Conservation (phyloP, 53 echinoderm and acorn worm genomes). For the Henricia sp. region DNA sequence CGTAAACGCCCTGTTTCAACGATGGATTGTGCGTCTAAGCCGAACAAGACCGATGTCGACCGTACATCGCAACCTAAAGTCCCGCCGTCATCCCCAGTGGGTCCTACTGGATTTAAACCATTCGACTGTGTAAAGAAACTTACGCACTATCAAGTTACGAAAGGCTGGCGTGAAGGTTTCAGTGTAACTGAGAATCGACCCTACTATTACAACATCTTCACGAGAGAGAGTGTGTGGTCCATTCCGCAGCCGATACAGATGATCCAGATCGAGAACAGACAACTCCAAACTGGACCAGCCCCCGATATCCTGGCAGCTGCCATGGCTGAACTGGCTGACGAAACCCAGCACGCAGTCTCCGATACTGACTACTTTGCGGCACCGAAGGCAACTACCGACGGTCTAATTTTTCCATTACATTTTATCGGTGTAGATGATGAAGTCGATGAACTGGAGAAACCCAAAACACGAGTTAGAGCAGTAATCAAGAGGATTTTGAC, state of each 20-base stretch:
- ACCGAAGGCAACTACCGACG: no score
- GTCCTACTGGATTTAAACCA: no score
- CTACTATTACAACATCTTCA: constrained; percentile 16
- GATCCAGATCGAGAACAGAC: not conserved
- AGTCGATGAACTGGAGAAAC: not conserved
- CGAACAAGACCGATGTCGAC: no score
- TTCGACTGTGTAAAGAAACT: constrained; percentile 5
- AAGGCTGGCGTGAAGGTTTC: constrained; percentile 19
- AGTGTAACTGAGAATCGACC: not conserved
- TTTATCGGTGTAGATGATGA: no score
- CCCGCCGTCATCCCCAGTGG: no score
- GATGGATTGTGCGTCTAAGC: no score
- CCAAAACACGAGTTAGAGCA: not conserved
- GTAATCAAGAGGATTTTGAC: constrained; percentile 4
- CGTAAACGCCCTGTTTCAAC: no score
- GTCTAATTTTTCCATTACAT: no score
- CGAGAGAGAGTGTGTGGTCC: constrained; percentile 2
- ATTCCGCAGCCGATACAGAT: not conserved
- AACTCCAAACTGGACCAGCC: not conserved
- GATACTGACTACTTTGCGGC: not conserved
- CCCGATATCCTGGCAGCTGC: not conserved
- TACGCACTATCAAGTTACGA: not conserved
- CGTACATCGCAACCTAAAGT: no score
- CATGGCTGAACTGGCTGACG: not conserved
- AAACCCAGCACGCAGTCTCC: not conserved